A percentile compares a stretch with the other conserved stretches of the same genome.
Conservation (phyloP, 2,888 invertebrate genomes). For the Drosophila helvetica region DNA sequence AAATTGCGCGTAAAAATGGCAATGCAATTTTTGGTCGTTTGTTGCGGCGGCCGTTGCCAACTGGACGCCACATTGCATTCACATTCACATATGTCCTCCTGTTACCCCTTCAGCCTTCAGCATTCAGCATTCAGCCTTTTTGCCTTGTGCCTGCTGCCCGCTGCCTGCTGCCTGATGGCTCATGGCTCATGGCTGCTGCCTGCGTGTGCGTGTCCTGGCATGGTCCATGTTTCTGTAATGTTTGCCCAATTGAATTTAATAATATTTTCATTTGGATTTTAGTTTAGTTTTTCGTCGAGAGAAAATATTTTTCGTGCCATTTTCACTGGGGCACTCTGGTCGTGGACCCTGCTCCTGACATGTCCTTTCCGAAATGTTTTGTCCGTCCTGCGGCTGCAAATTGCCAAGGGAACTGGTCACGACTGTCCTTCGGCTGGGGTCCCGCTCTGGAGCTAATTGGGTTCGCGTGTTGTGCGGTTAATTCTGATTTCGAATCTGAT, state of each 20-base stretch:
- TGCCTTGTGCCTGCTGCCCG: not conserved
- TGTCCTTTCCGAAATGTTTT: slow-evolving; percentile 61
- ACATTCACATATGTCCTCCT: slow-evolving; percentile 51
- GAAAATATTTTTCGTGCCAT: slow-evolving; percentile 64
- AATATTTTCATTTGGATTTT: slow-evolving; percentile 80
- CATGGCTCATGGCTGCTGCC: too few species aligned
- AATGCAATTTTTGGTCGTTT: slow-evolving; percentile 80
- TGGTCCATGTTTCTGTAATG: slow-evolving; percentile 72
- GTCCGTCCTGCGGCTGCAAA: slow-evolving; percentile 68
- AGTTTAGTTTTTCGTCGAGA: slow-evolving; percentile 70
- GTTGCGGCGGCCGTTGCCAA: slow-evolving; percentile 80
- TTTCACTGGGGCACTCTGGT: slow-evolving; percentile 42
- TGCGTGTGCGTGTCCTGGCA: slow-evolving; percentile 45
- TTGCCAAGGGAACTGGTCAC: slow-evolving; percentile 53
- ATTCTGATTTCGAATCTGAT: slow-evolving; percentile 39
- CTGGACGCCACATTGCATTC: slow-evolving; percentile 79
- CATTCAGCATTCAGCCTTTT: not conserved
- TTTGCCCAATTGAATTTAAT: slow-evolving; percentile 81
- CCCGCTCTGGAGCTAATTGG: slow-evolving; percentile 38
- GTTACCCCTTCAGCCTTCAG: not conserved
- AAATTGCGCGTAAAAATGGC: slow-evolving; percentile 80
- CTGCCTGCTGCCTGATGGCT: not conserved
- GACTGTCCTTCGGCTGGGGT: not conserved
- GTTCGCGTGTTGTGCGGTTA: slow-evolving; percentile 38
- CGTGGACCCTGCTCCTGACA: slow-evolving; percentile 28